phyloP scores from a whole-genome alignment of 2,888 invertebrate species.

The Drosophila fungiperda region DNA sequence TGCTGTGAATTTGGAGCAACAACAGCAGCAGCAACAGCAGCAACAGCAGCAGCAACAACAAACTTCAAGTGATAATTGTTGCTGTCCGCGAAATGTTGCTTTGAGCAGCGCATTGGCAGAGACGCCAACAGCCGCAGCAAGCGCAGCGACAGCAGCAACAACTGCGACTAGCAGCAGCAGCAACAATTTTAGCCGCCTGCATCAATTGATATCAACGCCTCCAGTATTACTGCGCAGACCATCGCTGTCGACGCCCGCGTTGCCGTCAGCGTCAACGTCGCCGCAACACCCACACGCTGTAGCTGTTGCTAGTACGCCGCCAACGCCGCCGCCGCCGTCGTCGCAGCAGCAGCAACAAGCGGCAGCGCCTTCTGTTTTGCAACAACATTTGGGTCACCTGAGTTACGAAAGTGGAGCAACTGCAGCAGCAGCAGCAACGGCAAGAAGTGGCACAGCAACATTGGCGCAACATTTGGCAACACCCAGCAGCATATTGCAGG shows the following conservation, averaged over 20 bases:
- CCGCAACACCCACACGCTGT: constrained; percentile 57
- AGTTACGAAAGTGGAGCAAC: constrained; percentile 82
- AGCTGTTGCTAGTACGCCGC: constrained; percentile 50
- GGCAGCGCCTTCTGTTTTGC: constrained; percentile 78
- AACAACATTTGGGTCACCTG: constrained; percentile 84
- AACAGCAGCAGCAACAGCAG: constrained; percentile 31
- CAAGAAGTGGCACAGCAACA: constrained; percentile 77
- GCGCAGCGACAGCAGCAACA: constrained; percentile 33
- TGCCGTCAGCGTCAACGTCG: constrained; percentile 37
- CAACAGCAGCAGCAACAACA: constrained; percentile 40
- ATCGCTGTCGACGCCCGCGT: constrained; percentile 59
- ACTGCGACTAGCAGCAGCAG: constrained; percentile 61
- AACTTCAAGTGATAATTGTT: constrained; percentile 71
- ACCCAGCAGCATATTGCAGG: constrained; percentile 79
- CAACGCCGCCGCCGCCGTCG: constrained; percentile 44
- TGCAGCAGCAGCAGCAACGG: constrained; percentile 56
- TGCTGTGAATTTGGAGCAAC: constrained; percentile 76
- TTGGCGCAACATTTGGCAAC: constrained; percentile 81
- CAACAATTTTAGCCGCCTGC: constrained; percentile 82
- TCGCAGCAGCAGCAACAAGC: constrained; percentile 49
- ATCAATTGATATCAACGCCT: constrained; percentile 83
- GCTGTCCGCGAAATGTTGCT: constrained; percentile 66
- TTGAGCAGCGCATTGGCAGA: constrained; percentile 53
- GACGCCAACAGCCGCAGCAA: constrained; percentile 48
- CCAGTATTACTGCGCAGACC: constrained; percentile 79